Percentiles rank a stretch among this genome's conserved stretches.
phyloP scores from a whole-genome alignment of 92 coral and sea anemone species.

The Pocillopora grandis region DNA sequence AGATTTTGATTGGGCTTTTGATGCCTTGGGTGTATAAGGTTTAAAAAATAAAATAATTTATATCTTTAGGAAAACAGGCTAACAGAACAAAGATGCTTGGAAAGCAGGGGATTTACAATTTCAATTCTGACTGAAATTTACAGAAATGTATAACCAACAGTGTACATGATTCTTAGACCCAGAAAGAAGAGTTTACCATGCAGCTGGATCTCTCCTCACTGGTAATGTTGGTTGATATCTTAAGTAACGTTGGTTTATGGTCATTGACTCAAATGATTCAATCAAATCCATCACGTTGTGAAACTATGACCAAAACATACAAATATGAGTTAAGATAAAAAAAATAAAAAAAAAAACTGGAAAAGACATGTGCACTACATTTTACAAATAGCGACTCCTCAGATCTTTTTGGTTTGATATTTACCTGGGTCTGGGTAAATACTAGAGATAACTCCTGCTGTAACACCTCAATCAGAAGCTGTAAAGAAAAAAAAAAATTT shows the following conservation, averaged over 20 bases:
- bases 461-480: conserved; percentile 86
- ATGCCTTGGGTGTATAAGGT: no score
- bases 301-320: conserved; percentile 56
- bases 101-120: no score
- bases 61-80: no score
- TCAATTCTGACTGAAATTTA: no score
- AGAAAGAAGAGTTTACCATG: conserved; percentile 58
- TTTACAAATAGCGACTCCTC: background rate
- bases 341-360: background rate
- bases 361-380: background rate
- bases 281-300: conserved; percentile 88
- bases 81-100: no score
- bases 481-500: background rate
- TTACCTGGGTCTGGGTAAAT: conserved; percentile 87
- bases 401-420: background rate
- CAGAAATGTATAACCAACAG: no score
- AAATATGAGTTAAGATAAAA: background rate
- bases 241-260: conserved; percentile 77
- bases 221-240: conserved; percentile 82
- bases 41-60: no score
- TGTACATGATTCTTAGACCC: no score
- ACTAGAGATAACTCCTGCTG: conserved; percentile 80
- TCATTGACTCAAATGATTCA: conserved; percentile 93
- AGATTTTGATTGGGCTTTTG: no score
- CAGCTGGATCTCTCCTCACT: conserved; percentile 50